Evolutionary conservation across 92 coral and sea anemone genomes (phyloP).

Genomic region (Micromussa lordhowensis): DNA sequence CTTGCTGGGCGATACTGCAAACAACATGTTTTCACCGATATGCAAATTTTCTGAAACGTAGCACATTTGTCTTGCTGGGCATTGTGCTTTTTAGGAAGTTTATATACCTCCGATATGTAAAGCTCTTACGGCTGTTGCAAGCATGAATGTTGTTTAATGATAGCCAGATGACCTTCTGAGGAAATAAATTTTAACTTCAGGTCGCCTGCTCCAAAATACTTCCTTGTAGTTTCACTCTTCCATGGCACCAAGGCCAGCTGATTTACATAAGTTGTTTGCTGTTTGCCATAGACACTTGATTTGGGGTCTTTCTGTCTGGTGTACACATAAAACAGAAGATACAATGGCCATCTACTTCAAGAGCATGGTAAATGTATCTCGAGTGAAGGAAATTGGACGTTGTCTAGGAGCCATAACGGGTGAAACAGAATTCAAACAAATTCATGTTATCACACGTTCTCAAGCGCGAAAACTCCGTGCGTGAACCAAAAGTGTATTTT

Average conservation of each 20-base stretch:
- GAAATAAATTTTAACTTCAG: background rate
- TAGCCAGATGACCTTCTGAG: background rate
- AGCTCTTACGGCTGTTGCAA: background rate
- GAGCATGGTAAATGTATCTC: background rate
- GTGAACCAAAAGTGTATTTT: background rate
- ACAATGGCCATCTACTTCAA: background rate
- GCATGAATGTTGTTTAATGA: background rate
- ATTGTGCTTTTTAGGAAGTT: background rate
- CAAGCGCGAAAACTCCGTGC: background rate
- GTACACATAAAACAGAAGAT: background rate
- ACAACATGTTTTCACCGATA: background rate
- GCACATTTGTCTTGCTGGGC: background rate
- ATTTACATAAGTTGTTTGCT: background rate
- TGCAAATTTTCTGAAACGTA: background rate
- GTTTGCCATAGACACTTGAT: background rate
- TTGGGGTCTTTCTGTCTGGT: background rate
- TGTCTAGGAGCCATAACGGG: conserved; percentile 3
- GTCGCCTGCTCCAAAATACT: background rate
- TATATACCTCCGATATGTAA: background rate
- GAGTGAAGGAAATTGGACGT: background rate
- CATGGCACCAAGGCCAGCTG: background rate
- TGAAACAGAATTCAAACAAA: background rate
- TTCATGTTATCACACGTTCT: conserved; percentile 9
- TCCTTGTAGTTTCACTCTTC: background rate
- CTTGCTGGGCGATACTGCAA: background rate